phyloP scores from a whole-genome alignment of 1,140 invertebrate genomes.

The Galleria mellonella region DNA sequence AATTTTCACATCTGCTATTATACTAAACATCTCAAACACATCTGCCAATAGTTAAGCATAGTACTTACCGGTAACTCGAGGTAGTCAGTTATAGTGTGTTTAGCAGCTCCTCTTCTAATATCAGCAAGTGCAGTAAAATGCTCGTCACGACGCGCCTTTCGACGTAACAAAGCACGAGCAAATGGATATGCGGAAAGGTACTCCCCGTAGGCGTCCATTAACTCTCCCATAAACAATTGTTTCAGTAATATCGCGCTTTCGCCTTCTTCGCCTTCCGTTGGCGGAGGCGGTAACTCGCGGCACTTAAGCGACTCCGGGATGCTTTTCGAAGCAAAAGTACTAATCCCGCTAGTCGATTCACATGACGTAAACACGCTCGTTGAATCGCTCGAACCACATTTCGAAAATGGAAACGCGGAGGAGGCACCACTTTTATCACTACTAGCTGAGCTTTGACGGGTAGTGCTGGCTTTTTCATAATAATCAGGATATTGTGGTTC shows the following conservation, averaged over 20 bases:
- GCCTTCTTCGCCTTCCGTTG: constrained; percentile 33
- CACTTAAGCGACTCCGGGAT: constrained; percentile 48
- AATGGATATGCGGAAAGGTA: constrained; percentile 59
- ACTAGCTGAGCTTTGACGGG: constrained; percentile 56
- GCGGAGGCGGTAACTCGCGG: constrained; percentile 50
- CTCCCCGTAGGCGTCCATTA: constrained; percentile 66
- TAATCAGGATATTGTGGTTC: constrained; percentile 60
- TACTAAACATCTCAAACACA: neutral
- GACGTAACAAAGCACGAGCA: constrained; percentile 51
- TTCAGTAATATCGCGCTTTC: constrained; percentile 67
- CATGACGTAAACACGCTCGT: constrained; percentile 57
- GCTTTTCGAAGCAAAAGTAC: constrained; percentile 47
- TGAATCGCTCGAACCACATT: constrained; percentile 65
- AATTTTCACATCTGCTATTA: neutral
- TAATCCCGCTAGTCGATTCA: constrained; percentile 58
- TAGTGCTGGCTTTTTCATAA: constrained; percentile 52
- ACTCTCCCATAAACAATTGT: constrained; percentile 65
- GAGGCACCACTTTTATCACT: constrained; percentile 64
- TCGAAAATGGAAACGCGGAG: constrained; percentile 65
- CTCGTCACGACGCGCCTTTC: constrained; percentile 59
- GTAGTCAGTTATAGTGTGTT: constrained; percentile 63
- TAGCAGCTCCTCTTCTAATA: constrained; percentile 62
- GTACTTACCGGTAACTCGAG: constrained; percentile 68
- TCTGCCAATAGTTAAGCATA: neutral
- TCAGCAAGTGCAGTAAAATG: constrained; percentile 65